Conservation (phyloP, 2,113 vertebrate genomes). For the Tiliqua scincoides region DNA sequence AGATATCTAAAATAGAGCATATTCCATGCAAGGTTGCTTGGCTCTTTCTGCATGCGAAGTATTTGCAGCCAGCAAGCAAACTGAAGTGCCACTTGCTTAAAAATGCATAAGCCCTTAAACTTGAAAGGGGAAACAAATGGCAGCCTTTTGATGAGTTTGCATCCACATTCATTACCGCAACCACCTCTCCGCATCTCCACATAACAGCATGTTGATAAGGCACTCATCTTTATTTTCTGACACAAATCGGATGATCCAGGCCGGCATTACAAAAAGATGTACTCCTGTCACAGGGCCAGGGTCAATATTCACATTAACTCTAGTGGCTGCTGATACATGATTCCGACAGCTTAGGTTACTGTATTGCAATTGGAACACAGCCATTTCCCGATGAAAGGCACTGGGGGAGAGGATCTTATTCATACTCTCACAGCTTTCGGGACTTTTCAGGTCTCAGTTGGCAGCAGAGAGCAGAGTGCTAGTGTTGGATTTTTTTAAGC, state of each 20-base stretch:
- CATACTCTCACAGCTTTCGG: neutral
- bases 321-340: conserved; percentile 29
- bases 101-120: conserved; percentile 1
- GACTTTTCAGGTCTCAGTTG: neutral
- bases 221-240: conserved; percentile 43
- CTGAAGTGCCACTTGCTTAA: conserved; percentile 11
- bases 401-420: conserved; percentile 33
- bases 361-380: conserved; percentile 48
- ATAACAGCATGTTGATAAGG: conserved; percentile 15
- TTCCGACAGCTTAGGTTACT: conserved; percentile 46
- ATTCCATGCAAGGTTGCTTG: neutral
- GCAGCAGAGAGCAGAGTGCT: rapidly evolving
- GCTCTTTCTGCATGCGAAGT: neutral
- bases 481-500: neutral
- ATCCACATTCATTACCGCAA: conserved; percentile 1
- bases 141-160: conserved; percentile 10
- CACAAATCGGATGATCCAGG: conserved; percentile 11
- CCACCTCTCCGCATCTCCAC: neutral
- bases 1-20: neutral
- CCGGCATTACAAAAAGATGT: conserved; percentile 31
- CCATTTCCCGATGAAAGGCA: conserved; percentile 57
- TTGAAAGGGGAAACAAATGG: conserved; percentile 15
- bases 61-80: conserved; percentile 5
- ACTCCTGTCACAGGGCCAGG: neutral
- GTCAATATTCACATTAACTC: conserved; percentile 38